A percentile compares a stretch with the other conserved stretches of the same genome.
Evolutionary conservation across 2,113 vertebrate genomes (phyloP).

Genomic region (Sander vitreus): DNA sequence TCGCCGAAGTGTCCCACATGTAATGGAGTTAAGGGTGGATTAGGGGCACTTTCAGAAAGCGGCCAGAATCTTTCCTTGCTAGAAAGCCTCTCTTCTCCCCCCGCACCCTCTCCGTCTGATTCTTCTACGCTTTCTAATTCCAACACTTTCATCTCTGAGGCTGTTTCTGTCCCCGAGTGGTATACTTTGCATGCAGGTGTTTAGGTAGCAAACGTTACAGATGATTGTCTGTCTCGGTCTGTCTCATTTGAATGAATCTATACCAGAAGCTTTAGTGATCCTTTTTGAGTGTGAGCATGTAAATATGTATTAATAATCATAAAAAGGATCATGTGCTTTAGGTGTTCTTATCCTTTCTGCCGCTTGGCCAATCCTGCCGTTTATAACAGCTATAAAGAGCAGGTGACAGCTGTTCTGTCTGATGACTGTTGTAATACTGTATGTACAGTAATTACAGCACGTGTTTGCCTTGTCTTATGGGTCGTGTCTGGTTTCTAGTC

Average conservation of each 20-base stretch:
- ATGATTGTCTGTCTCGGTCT: conserved; percentile 12
- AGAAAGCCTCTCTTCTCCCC: conserved; percentile 47
- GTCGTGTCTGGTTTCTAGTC: not conserved
- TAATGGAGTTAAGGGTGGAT: conserved; percentile 69
- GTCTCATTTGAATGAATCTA: conserved; percentile 11
- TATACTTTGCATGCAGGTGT: conserved; percentile 52
- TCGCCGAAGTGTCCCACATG: conserved; percentile 64
- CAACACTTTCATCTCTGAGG: conserved; percentile 42
- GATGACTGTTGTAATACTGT: conserved; percentile 12
- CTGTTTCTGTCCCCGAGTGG: conserved; percentile 26
- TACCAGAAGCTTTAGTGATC: not conserved
- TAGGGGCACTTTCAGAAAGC: conserved; percentile 61
- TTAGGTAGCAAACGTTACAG: conserved; percentile 14
- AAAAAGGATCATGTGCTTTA: not conserved
- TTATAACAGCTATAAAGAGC: conserved; percentile 23
- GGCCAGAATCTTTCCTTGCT: conserved; percentile 64
- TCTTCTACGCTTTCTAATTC: conserved; percentile 40
- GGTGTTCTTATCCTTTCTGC: not conserved
- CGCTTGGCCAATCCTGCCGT: not conserved
- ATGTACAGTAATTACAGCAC: conserved; percentile 24
- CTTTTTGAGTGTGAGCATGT: not conserved
- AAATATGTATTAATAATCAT: not conserved
- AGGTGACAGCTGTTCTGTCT: conserved; percentile 18
- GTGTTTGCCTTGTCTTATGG: not conserved
- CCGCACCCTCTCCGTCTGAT: conserved; percentile 3